Conservation (phyloP, 2,797 vertebrate genomes). For the Salarias fasciatus region DNA sequence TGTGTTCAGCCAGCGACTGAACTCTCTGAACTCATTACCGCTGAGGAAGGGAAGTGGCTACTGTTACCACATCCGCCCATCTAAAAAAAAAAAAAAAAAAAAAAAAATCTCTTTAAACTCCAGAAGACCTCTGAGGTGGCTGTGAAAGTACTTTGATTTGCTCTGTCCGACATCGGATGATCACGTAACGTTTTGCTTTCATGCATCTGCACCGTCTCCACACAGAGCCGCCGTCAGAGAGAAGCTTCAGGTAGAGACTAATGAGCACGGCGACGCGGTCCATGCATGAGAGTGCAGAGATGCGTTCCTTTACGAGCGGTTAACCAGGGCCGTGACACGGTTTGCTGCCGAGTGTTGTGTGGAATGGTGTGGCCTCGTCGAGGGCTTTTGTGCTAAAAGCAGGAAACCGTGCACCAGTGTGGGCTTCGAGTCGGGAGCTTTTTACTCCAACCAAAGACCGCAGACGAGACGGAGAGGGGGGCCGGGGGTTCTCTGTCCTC, state of each 20-base stretch:
- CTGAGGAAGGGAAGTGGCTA: no score
- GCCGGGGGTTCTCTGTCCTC: constrained; percentile 12
- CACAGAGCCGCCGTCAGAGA: no score
- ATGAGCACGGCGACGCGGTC: constrained; percentile 50
- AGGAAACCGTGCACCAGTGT: constrained; percentile 39
- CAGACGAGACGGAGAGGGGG: constrained; percentile 15
- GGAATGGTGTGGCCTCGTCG: constrained; percentile 50
- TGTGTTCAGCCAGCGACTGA: no score
- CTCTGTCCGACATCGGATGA: no score
- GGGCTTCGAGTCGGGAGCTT: constrained; percentile 29
- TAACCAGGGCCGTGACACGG: constrained; percentile 45
- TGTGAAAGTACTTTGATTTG: no score
- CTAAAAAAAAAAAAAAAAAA: no score
- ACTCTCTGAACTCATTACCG: no score
- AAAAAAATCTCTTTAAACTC: no score
- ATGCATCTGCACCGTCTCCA: no score
- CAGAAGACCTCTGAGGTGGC: no score
- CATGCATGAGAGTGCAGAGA: constrained; percentile 50
- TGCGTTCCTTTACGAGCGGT: constrained; percentile 39
- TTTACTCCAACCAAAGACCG: constrained; percentile 37
- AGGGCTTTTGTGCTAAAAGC: constrained; percentile 30
- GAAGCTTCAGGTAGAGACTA: constrained; percentile 28
- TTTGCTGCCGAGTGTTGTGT: constrained; percentile 47
- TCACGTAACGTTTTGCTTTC: no score
- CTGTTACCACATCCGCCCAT: no score